A percentile compares a stretch with the other conserved stretches of the same genome.
phyloP scores from a whole-genome alignment of 2,113 vertebrate genomes.

The Cryptotis parvus region DNA sequence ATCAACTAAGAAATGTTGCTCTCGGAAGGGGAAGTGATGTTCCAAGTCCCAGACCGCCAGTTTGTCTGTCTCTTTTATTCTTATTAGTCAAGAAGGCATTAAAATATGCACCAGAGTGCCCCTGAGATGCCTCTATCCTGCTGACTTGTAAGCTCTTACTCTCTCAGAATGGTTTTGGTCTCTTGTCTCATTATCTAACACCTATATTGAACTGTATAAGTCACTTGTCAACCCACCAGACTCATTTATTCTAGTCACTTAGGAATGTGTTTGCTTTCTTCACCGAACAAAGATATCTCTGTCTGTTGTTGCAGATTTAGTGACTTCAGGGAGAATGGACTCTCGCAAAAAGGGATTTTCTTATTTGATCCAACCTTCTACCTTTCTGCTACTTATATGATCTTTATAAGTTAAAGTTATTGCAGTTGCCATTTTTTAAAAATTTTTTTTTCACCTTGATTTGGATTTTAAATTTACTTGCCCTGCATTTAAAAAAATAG shows the following conservation, averaged over 20 bases:
- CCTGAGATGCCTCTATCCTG: slow-evolving; percentile 37
- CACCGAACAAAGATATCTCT: slow-evolving; percentile 46
- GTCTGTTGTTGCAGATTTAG: slow-evolving; percentile 36
- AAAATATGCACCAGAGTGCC: background rate
- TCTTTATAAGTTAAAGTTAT: slow-evolving; percentile 48
- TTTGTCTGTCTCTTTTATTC: slow-evolving; percentile 43
- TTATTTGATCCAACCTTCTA: background rate
- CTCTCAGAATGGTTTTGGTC: slow-evolving; percentile 63
- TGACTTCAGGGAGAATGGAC: background rate
- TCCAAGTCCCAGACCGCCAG: background rate
- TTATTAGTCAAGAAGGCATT: slow-evolving; percentile 20
- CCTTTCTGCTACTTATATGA: background rate
- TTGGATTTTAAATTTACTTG: slow-evolving; percentile 62
- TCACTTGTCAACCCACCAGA: slow-evolving; percentile 63
- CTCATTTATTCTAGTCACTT: slow-evolving; percentile 65
- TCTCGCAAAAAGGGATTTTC: background rate
- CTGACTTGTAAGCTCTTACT: slow-evolving; percentile 59
- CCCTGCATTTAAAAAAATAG: slow-evolving; percentile 16
- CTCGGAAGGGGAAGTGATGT: slow-evolving; percentile 14
- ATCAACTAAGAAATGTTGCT: background rate
- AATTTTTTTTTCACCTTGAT: background rate
- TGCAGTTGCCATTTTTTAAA: background rate
- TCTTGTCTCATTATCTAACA: slow-evolving; percentile 70
- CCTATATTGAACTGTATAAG: slow-evolving; percentile 63
- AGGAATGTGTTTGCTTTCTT: slow-evolving; percentile 63